Conservation (phyloP, 2,113 vertebrate genomes). For the Benitochromis conjunctus region DNA sequence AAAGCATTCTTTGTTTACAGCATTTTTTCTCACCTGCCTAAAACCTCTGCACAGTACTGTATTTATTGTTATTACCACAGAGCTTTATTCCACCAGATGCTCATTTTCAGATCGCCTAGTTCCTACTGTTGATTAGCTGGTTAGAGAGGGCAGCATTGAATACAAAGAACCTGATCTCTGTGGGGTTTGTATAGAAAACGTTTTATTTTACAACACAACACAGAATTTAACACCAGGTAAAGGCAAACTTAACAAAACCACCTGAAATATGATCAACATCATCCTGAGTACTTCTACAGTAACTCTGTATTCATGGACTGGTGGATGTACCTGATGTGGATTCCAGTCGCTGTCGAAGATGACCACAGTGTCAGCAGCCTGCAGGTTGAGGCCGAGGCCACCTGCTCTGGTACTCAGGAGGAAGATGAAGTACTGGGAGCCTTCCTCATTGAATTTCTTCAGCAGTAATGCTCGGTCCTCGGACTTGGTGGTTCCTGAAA, state of each 20-base stretch:
- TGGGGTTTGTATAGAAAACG: accelerated
- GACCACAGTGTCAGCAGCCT: conserved; percentile 92
- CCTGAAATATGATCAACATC: neutral
- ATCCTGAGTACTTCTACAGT: neutral
- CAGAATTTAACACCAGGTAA: neutral
- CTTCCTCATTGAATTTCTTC: conserved; percentile 91
- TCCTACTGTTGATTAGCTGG: neutral
- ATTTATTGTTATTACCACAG: accelerated
- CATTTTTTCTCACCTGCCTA: neutral
- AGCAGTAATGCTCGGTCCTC: conserved; percentile 90
- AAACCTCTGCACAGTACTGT: neutral
- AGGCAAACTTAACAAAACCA: accelerated
- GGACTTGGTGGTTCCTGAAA: conserved; percentile 89
- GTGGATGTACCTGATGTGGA: conserved; percentile 84
- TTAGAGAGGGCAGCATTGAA: neutral
- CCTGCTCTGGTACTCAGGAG: conserved; percentile 92
- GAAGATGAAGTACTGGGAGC: conserved; percentile 92
- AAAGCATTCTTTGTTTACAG: neutral
- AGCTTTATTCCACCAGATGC: neutral
- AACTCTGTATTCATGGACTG: neutral
- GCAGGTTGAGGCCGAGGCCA: conserved; percentile 90
- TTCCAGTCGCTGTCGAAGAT: conserved; percentile 99
- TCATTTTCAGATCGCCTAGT: accelerated
- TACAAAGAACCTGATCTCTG: neutral
- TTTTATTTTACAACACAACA: neutral